Percentiles rank a stretch among this genome's conserved stretches.
These are phyloP conservation scores for Forbesichthys agassizii DNA, from an alignment of 2,113 vertebrate species.

Conservation along the genomic window DNA sequence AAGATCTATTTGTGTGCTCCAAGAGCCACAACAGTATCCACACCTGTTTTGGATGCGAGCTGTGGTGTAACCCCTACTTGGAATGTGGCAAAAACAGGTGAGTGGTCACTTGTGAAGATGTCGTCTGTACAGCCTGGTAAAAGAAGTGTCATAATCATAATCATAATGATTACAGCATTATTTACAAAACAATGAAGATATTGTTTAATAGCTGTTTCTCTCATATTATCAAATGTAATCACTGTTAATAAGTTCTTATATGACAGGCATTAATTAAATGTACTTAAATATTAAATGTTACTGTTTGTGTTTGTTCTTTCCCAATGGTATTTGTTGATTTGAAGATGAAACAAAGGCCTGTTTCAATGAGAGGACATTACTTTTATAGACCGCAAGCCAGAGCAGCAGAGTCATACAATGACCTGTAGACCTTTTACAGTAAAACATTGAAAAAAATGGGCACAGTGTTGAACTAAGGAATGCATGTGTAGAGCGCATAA, in stretches of 20 bases:
- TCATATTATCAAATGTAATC: not conserved
- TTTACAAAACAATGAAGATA: not conserved
- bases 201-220: not conserved
- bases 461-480: constrained; percentile 24
- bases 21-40: constrained; percentile 26
- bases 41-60: constrained; percentile 80
- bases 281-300: not conserved
- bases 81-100: constrained; percentile 88
- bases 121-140: constrained; percentile 85
- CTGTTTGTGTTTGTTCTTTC: not conserved
- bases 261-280: not conserved
- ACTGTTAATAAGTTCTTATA: too few relatives aligned
- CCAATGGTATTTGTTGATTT: not conserved
- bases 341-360: constrained; percentile 12
- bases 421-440: constrained; percentile 24
- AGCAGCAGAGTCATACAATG: constrained; percentile 9
- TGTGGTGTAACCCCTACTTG: constrained; percentile 82
- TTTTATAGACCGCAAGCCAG: constrained; percentile 41
- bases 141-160: constrained; percentile 8
- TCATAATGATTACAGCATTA: not conserved
- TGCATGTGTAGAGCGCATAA: not conserved
- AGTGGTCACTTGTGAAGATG: constrained; percentile 88
- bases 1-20: not conserved
- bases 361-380: constrained; percentile 55
- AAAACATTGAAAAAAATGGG: not conserved